phyloP scores from a whole-genome alignment of 2,797 vertebrate genomes.

The Craterocephalus amniculus region DNA sequence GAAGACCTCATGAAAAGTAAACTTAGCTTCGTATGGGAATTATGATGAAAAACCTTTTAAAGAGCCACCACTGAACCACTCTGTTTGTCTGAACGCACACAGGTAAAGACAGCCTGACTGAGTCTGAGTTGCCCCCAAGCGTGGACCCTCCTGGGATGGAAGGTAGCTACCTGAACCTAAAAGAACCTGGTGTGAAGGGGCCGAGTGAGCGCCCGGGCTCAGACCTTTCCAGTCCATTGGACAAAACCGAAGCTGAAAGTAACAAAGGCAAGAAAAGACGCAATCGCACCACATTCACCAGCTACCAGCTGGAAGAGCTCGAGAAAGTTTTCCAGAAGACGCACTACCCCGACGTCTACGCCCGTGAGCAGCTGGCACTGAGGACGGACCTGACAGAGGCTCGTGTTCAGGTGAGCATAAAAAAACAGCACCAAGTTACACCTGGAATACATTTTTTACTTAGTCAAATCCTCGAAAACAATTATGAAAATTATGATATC shows the following conservation, averaged over 20 bases:
- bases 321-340: slow-evolving; percentile 99
- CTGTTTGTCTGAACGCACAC: slow-evolving; percentile 3
- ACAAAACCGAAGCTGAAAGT: slow-evolving; percentile 92
- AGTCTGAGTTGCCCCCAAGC: slow-evolving; percentile 85
- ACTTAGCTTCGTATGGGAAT: background rate
- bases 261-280: slow-evolving; percentile 97
- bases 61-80: background rate
- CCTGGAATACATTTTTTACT: background rate
- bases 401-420: slow-evolving; percentile 89
- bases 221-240: slow-evolving; percentile 89
- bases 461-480: no score
- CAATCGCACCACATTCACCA: slow-evolving; percentile 96
- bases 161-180: slow-evolving; percentile 91
- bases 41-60: background rate
- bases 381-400: slow-evolving; percentile 96
- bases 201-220: slow-evolving; percentile 85
- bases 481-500: no score
- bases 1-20: background rate
- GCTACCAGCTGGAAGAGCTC: slow-evolving; percentile 95
- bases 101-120: slow-evolving; percentile 92
- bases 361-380: slow-evolving; percentile 95
- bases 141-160: slow-evolving; percentile 92
- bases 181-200: slow-evolving; percentile 88
- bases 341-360: slow-evolving; percentile 96
- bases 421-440: background rate